Evolutionary conservation across 92 coral and sea anemone genomes (phyloP).

Genomic region (Epizoanthus stellaris): DNA sequence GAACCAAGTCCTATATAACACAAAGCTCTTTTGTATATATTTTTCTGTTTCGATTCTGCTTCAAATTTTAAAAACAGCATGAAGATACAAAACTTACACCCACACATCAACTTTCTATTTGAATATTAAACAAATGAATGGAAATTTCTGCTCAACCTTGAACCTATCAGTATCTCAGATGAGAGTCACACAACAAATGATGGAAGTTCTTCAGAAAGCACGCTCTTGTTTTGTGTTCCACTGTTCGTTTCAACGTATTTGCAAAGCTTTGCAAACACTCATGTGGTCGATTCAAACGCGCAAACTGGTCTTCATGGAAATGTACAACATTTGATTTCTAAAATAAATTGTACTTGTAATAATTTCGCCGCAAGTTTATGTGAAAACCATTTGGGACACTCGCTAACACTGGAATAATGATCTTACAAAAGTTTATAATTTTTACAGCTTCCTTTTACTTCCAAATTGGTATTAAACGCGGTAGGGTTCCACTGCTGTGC

Average conservation of each 20-base stretch:
- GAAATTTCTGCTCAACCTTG: neutral
- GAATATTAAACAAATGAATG: neutral
- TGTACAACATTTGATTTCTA: neutral
- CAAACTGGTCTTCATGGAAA: neutral
- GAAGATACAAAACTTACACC: too few species aligned
- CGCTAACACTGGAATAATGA: neutral
- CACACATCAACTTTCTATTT: too few species aligned
- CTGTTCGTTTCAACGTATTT: neutral
- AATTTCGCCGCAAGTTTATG: neutral
- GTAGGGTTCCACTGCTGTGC: neutral
- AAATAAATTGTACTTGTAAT: neutral
- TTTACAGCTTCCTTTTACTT: neutral
- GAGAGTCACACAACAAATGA: neutral
- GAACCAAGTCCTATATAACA: too few species aligned
- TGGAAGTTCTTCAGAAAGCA: too few species aligned
- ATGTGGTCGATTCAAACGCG: too few species aligned
- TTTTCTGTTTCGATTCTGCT: too few species aligned
- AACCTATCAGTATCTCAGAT: neutral
- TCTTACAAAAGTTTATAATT: neutral
- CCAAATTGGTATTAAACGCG: neutral
- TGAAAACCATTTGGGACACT: neutral
- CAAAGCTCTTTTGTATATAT: too few species aligned
- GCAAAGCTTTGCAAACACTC: too few species aligned
- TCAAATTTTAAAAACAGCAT: too few species aligned
- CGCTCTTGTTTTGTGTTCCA: neutral